Evolutionary conservation across 2,113 vertebrate genomes (phyloP).

Genomic region (Onychostruthus taczanowskii): DNA sequence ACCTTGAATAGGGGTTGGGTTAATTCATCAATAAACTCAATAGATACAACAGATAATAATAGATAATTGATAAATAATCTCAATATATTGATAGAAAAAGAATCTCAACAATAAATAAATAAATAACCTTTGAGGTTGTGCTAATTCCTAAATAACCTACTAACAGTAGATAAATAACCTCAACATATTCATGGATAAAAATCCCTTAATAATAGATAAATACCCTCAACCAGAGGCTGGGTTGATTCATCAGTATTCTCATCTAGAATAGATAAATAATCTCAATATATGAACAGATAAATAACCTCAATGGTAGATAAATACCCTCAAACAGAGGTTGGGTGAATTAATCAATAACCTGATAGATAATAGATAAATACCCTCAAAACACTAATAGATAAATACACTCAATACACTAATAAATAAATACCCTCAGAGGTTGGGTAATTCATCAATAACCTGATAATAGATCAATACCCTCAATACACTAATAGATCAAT

Average conservation of each 20-base stretch:
- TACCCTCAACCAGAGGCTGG: background rate
- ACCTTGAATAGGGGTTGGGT: background rate
- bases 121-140: background rate
- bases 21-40: background rate
- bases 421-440: no score
- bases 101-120: background rate
- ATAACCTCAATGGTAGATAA: no score
- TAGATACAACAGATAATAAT: background rate
- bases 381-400: no score
- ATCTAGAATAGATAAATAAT: no score
- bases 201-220: background rate
- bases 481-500: no score
- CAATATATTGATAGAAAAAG: background rate
- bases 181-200: background rate
- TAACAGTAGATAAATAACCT: background rate
- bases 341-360: background rate
- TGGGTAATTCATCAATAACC: no score
- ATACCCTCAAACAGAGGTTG: background rate
- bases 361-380: accelerated
- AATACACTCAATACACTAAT: no score
- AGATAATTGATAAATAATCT: background rate
- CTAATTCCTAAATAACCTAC: background rate
- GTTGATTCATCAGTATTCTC: background rate
- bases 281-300: no score
- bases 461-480: background rate